Percentiles rank a stretch among this genome's conserved stretches.
phyloP scores from a whole-genome alignment of 1,140 invertebrate genomes.

The Planococcus citri region DNA sequence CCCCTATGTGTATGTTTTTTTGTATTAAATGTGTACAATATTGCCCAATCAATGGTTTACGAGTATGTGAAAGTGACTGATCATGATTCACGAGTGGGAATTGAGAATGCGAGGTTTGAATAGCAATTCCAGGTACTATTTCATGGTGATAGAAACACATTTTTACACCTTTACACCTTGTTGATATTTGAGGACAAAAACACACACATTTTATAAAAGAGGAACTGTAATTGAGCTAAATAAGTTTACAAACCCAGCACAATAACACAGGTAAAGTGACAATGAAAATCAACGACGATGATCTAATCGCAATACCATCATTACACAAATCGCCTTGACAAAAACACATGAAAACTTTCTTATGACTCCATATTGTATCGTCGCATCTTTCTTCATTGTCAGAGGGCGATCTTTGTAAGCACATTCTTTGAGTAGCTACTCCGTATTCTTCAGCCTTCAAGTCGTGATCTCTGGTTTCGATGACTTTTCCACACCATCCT shows the following conservation, averaged over 20 bases:
- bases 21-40: too few species aligned
- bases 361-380: conserved; percentile 62
- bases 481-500: conserved; percentile 84
- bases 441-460: conserved; percentile 67
- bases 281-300: conserved; percentile 33
- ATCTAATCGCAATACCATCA: conserved; percentile 26
- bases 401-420: conserved; percentile 67
- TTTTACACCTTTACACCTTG: too few species aligned
- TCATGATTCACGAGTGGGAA: too few species aligned
- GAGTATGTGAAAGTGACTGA: too few species aligned
- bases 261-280: conserved; percentile 27
- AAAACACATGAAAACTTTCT: conserved; percentile 80
- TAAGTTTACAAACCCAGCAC: background rate
- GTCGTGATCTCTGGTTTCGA: conserved; percentile 56
- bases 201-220: too few species aligned
- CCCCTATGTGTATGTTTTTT: too few species aligned
- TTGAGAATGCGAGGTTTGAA: too few species aligned
- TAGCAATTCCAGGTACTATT: too few species aligned
- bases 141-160: too few species aligned
- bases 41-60: too few species aligned
- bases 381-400: conserved; percentile 80
- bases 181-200: too few species aligned
- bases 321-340: conserved; percentile 86
- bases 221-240: background rate
- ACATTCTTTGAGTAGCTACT: conserved; percentile 71